Evolutionary conservation across 1,140 invertebrate species (phyloP), one percentile per base, ranked within the genome.

Genomic region (Pseudomyrmex gracilis): DNA sequence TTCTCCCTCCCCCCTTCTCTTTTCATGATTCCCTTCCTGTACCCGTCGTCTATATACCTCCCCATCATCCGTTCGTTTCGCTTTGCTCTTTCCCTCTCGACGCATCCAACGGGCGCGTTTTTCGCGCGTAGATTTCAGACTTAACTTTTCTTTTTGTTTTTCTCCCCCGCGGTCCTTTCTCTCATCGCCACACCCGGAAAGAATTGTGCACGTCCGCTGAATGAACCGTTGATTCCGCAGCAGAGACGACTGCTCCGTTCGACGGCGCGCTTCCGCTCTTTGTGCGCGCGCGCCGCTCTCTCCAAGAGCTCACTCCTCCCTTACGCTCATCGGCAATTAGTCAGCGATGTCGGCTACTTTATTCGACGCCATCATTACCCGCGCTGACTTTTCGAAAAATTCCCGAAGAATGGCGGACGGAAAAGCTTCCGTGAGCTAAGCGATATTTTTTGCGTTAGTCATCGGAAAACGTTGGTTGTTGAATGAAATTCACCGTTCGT

Each of bases 131-230:
- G 58, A 58, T 70, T 10, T 8, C 43, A 12, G 20, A 47, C 53
- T 80, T 71, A 71, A 80, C 17, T 82, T 68, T 76, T 77, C 67
- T 24, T 47, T 68, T 17, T 49, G 45, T 55, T 55, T 20, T 22
- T 73, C 45, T 84, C 64, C 15, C 20, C 60, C 64, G 61, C 70
- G 34, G 34, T 34, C 22, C 73, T 66, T 58, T 66, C 73, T 85
- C 63, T 77, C 73, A 83, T 87, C 84, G 86, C 55, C 49, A 55
- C 73, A 45, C 47, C 88, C 88, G 89, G 87, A 88, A 91, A 91
- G 90, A 91, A 92, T 91, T 90, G 90, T 87, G 89, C 90, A 89
- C 34, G 34, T 34, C 87, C 87, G 85, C 60, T 86, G 91, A 89
- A 91, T 91, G 90, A 91, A 83, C 88, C 78, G 86, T 85, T 85